Evolutionary conservation across 1,140 invertebrate genomes (phyloP).

Genomic region (Conus betulinus): DNA sequence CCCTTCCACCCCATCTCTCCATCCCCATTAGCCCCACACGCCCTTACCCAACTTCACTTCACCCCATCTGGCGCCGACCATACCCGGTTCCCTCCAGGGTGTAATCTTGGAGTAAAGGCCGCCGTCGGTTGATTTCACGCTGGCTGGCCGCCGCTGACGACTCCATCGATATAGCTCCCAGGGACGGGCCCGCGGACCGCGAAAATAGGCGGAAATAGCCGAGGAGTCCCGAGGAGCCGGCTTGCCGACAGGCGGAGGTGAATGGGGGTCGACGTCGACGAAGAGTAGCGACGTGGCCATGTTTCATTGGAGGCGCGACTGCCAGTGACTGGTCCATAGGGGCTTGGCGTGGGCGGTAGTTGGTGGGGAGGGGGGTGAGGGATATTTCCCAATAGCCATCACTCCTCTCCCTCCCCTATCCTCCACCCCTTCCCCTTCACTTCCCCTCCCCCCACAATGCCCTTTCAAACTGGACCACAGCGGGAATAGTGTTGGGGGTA

Average conservation of each 20-base stretch:
- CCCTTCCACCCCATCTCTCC: no score
- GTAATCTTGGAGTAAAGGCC: constrained; percentile 14
- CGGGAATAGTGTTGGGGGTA: no score
- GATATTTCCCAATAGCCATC: no score
- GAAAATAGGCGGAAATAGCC: constrained; percentile 32
- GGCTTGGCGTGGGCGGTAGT: no score
- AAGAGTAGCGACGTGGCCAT: background rate
- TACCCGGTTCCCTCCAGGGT: background rate
- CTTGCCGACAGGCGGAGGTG: no score
- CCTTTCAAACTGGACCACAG: no score
- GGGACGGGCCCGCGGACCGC: background rate
- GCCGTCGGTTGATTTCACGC: constrained; percentile 27
- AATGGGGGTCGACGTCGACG: no score
- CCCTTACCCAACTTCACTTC: background rate
- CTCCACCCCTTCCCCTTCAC: no score
- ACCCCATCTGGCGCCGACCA: background rate
- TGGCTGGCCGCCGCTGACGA: background rate
- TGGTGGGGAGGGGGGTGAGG: no score
- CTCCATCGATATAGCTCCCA: constrained; percentile 5
- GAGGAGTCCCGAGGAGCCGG: constrained; percentile 13
- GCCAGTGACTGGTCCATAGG: no score
- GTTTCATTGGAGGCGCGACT: background rate
- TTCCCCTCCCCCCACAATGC: no score
- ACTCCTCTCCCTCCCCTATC: no score
- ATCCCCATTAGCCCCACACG: background rate